Conservation (phyloP, 2,797 vertebrate genomes). For the Staurois parvus region DNA sequence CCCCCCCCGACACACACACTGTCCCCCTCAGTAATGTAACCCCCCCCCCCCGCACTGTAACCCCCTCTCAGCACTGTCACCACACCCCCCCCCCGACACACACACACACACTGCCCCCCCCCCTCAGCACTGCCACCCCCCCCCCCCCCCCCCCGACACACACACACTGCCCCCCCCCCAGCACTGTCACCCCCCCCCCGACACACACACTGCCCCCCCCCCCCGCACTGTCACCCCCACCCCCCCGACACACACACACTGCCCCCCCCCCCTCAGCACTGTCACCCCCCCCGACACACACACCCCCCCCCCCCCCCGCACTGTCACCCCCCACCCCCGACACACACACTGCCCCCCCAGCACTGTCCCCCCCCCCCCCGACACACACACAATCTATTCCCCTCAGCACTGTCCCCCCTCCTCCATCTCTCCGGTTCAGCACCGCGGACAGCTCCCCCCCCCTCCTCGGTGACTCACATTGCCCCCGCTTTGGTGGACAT, state of each 20-base stretch:
- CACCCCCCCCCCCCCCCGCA: not conserved
- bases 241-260: no score
- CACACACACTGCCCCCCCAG: no score
- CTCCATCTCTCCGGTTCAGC: not conserved
- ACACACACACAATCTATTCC: no score
- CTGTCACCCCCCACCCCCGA: not conserved
- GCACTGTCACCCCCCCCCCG: no score
- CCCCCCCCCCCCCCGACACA: slow-evolving; percentile 66
- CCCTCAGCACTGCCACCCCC: slow-evolving; percentile 61
- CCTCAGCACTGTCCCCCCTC: slow-evolving; percentile 64
- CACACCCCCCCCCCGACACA: not conserved
- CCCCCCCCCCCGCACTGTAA: no score
- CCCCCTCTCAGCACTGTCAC: not conserved
- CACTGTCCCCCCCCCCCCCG: slow-evolving; percentile 40
- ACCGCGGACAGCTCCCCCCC: slow-evolving; percentile 73
- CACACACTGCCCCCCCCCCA: no score
- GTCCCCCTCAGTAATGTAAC: no score
- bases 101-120: no score
- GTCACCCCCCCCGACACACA: no score
- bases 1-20: no score
- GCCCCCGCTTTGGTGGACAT: slow-evolving; percentile 99
- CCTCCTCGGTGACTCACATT: slow-evolving; percentile 92
- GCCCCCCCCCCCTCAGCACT: slow-evolving; percentile 51
- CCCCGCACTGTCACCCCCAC: slow-evolving; percentile 64
- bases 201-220: no score